These are phyloP conservation scores for Barbus barbus DNA, from an alignment of 2,113 vertebrate genomes.

Conservation along the genomic window DNA sequence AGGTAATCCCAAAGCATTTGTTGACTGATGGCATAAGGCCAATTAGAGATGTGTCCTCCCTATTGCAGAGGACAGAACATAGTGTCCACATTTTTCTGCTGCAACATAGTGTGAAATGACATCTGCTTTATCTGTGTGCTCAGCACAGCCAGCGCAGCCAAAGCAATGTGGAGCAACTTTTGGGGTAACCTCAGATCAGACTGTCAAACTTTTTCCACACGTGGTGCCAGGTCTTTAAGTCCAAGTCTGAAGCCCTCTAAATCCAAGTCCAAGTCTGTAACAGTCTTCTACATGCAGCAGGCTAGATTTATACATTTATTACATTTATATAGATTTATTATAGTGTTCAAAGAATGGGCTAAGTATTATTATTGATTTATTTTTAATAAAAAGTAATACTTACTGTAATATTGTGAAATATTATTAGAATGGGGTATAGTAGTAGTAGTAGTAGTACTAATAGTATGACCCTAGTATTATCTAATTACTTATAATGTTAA, in stretches of 20 bases:
- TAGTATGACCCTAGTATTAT: too few species aligned
- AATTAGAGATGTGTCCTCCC: constrained; percentile 2
- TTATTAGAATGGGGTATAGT: too few species aligned
- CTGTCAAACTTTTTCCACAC: neutral
- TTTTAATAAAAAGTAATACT: too few species aligned
- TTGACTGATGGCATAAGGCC: neutral
- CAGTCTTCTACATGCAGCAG: neutral
- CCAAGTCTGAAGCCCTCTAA: neutral
- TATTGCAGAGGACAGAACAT: neutral
- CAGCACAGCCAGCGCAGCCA: neutral
- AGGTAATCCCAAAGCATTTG: neutral
- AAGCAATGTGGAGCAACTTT: neutral
- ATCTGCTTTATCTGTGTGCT: neutral
- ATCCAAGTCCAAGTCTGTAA: neutral
- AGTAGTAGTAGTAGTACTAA: too few species aligned
- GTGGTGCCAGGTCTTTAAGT: neutral
- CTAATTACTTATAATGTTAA: too few species aligned
- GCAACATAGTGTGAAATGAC: constrained; percentile 19
- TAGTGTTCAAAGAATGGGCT: too few species aligned
- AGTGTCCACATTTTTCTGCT: neutral
- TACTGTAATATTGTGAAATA: too few species aligned
- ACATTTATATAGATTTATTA: too few species aligned
- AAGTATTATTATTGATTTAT: too few species aligned
- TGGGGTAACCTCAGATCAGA: neutral
- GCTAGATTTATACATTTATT: neutral